Evolutionary conservation across 1,140 invertebrate genomes (phyloP).

Genomic region (Hormaphis cornu): DNA sequence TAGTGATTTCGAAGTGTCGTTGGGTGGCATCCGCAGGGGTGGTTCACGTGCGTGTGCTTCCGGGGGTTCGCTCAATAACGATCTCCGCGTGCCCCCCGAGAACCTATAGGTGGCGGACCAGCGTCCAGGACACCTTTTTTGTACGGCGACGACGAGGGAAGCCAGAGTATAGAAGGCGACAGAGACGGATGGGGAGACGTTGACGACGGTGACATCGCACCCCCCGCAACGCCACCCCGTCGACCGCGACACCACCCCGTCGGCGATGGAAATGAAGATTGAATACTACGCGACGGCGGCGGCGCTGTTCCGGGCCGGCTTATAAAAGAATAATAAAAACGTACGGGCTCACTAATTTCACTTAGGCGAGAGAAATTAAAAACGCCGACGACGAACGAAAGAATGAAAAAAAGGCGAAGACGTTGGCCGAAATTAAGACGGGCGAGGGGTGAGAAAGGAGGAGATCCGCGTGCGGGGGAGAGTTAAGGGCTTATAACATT

Average conservation of each 20-base stretch:
- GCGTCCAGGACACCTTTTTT: no score
- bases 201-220: background rate
- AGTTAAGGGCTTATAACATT: no score
- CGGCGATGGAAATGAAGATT: slow-evolving; percentile 8
- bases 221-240: background rate
- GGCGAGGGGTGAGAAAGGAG: background rate
- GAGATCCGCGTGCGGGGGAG: background rate
- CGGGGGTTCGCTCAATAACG: no score
- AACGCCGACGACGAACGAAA: background rate
- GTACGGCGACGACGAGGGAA: no score
- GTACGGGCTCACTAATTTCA: slow-evolving; percentile 20
- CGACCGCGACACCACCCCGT: background rate
- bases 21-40: no score
- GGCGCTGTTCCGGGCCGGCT: background rate
- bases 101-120: no score
- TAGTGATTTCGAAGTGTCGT: no score
- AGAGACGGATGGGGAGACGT: background rate
- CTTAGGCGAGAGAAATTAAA: slow-evolving; percentile 17
- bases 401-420: background rate
- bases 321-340: no score
- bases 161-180: no score
- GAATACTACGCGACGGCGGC: background rate
- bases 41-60: no score
- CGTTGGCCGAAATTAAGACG: background rate
- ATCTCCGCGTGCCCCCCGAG: no score